Evolutionary conservation across 1,140 invertebrate species (phyloP).

Genomic region (Aradophagus sp.): DNA sequence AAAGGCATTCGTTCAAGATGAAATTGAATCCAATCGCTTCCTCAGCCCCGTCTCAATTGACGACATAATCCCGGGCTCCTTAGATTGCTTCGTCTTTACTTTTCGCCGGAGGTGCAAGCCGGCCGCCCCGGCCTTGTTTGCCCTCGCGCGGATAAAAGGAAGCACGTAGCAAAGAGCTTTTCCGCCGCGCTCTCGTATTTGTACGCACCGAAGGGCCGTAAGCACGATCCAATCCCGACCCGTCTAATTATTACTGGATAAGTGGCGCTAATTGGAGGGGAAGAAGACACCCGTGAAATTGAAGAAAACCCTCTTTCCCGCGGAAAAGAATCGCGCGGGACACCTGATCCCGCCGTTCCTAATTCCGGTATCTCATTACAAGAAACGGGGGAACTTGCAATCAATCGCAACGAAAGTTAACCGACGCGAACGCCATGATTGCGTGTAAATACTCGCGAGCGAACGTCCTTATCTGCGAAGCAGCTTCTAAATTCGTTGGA

Average conservation of each 20-base stretch:
- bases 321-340: constrained; percentile 38
- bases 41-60: constrained; percentile 27
- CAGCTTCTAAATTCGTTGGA: too few species aligned
- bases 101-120: constrained; percentile 56
- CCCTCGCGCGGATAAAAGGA: constrained; percentile 50
- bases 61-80: constrained; percentile 39
- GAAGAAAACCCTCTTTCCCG: constrained; percentile 63
- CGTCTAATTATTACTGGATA: constrained; percentile 71
- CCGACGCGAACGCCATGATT: background rate
- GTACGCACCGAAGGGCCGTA: constrained; percentile 63
- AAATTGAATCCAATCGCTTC: constrained; percentile 54
- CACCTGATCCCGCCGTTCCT: constrained; percentile 40
- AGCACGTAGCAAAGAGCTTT: constrained; percentile 41
- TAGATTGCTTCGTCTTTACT: constrained; percentile 47
- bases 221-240: constrained; percentile 63
- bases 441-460: constrained; percentile 14
- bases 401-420: constrained; percentile 1
- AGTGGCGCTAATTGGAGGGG: constrained; percentile 69
- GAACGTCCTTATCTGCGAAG: too few species aligned
- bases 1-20: constrained; percentile 6
- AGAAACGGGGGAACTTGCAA: background rate
- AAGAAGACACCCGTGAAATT: constrained; percentile 69
- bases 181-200: constrained; percentile 55
- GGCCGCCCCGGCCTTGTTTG: constrained; percentile 49
- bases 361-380: constrained; percentile 39